phyloP scores from a whole-genome alignment of 2,888 invertebrate species.

The Lasioglossum oenotherae region DNA sequence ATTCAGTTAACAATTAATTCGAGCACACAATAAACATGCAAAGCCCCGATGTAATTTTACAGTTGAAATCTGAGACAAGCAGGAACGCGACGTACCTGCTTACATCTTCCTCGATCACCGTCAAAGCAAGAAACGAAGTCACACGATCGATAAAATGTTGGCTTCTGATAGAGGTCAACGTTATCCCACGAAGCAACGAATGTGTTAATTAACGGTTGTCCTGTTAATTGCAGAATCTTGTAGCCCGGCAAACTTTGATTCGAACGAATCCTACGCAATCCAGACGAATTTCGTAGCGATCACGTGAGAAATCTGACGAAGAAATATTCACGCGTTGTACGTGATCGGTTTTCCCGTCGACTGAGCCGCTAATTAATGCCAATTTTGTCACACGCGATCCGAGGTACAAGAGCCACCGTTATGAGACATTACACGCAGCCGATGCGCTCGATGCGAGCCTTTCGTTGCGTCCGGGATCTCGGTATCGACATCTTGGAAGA shows the following conservation, averaged over 20 bases:
- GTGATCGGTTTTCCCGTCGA: conserved; percentile 35
- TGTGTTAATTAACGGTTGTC: conserved; percentile 14
- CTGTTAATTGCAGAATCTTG: neutral
- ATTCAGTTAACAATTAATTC: neutral
- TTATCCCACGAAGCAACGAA: neutral
- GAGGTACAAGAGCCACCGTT: conserved; percentile 22
- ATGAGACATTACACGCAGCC: conserved; percentile 23
- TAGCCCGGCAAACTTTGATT: neutral
- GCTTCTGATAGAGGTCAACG: neutral
- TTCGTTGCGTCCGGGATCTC: conserved; percentile 24
- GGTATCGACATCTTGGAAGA: neutral
- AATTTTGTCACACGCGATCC: conserved; percentile 50
- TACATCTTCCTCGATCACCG: neutral
- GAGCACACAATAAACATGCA: neutral
- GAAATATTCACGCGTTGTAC: neutral
- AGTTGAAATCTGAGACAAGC: neutral
- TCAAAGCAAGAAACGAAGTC: neutral
- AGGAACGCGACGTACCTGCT: neutral
- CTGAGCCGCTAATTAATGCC: conserved; percentile 58
- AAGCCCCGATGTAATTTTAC: neutral
- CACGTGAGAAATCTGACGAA: conserved; percentile 11
- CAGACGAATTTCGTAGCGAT: neutral
- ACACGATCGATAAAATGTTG: neutral
- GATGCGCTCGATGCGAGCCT: conserved; percentile 23
- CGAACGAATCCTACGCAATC: neutral